Evolutionary conservation across 2,888 invertebrate species (phyloP).

Genomic region (Zaprionus obscuricornis): DNA sequence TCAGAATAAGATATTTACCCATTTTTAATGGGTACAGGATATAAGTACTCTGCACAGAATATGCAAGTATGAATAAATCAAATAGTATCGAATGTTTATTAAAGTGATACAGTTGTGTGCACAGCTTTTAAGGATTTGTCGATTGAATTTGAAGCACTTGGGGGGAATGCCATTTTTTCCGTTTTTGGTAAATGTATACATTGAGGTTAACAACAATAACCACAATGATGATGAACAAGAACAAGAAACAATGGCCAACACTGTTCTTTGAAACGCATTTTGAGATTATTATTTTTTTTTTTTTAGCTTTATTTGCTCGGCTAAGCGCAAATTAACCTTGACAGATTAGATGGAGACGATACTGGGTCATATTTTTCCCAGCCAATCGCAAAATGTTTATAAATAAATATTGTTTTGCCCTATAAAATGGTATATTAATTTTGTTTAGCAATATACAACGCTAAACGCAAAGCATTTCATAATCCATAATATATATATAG

Average conservation of each 20-base stretch:
- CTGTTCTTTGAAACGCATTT: constrained; percentile 38
- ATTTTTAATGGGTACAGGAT: too few relatives aligned
- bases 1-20: too few relatives aligned
- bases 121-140: constrained; percentile 1
- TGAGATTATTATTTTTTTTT: constrained; percentile 24
- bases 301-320: constrained; percentile 29
- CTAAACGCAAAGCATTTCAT: too few relatives aligned
- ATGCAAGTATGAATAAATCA: too few relatives aligned
- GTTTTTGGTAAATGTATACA: constrained; percentile 13
- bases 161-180: constrained; percentile 4
- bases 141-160: constrained; percentile 17
- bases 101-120: constrained; percentile 25
- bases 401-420: constrained; percentile 32
- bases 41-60: too few relatives aligned
- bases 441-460: too few relatives aligned
- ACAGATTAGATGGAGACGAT: constrained; percentile 52
- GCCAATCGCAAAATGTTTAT: constrained; percentile 30
- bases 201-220: too few relatives aligned
- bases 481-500: too few relatives aligned
- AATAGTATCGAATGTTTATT: constrained; percentile 3
- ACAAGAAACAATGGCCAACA: constrained; percentile 21
- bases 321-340: constrained; percentile 65
- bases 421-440: constrained; percentile 2
- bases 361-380: constrained; percentile 11
- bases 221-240: neutral